phyloP scores from a whole-genome alignment of 2,797 vertebrate genomes.

The Pseudotriccus pelzelni region DNA sequence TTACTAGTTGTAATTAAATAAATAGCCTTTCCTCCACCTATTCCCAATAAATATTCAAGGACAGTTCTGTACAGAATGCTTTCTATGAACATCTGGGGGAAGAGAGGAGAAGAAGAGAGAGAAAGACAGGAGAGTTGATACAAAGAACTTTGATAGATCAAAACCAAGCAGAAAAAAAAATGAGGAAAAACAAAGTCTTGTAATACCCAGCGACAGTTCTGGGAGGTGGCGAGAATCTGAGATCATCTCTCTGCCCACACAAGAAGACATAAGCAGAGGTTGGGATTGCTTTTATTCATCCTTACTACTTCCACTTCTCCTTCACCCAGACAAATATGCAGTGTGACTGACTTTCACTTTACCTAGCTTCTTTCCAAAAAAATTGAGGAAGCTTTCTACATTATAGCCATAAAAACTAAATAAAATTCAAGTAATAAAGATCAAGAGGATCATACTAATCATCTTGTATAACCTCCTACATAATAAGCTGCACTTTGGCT shows the following conservation, averaged over 20 bases:
- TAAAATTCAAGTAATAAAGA: background rate
- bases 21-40: background rate
- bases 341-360: background rate
- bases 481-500: background rate
- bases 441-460: background rate
- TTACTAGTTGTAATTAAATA: background rate
- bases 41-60: background rate
- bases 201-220: background rate
- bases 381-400: background rate
- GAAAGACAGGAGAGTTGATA: background rate
- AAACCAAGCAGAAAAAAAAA: background rate
- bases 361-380: background rate
- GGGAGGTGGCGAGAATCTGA: background rate
- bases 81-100: background rate
- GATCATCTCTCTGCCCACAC: background rate
- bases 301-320: background rate
- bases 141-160: background rate
- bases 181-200: background rate
- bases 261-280: background rate
- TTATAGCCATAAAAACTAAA: background rate
- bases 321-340: background rate
- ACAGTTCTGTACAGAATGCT: background rate
- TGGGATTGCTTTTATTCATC: background rate
- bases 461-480: background rate
- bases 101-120: background rate